Evolutionary conservation across 2,113 vertebrate genomes (phyloP), one percentile per base, ranked within the genome.

Genomic region (Perca flavescens): DNA sequence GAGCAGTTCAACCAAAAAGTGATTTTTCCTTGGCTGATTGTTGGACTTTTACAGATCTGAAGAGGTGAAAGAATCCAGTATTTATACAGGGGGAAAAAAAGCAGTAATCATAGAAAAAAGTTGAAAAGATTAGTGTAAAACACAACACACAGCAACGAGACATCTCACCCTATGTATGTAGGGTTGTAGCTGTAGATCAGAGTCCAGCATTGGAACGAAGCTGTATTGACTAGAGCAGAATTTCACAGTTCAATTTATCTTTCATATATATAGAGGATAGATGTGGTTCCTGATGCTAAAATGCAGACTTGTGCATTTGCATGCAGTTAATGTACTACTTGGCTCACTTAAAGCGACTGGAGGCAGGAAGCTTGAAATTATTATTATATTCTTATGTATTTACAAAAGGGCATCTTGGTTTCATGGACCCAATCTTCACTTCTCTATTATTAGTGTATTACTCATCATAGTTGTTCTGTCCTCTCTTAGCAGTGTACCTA

Each of bases 391-490:
- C 2, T 43, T 11, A 49, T 74, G 57, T 65, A 25, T 28, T 43
- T 5, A 15, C 31, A 56, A 77, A 80, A 86, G 61, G 66, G 5
- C 66, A 83, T 75, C 67, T 71, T 66, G 53, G 78, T 83, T 60
- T 74, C 79, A 83, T 14, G 61, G 53, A 77, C 43, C 75, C 25
- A 7, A 77, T 36, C 74, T 82, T 80, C 68, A 43, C 56, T 71
- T 60, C 62, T 21, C 82, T 83, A 67, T 84, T 86, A 83, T 91
- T 77, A 85, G 77, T 73, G 28, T 63, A n/a, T 86, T 83, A 80
- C 62, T 83, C 86, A 79, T 77, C 54, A 67, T 62, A 79, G 36
- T 60, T 67, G 57, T 53, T 84, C 65, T 57, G 65, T 74, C 63
- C 69, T 74, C 68, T 50, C 53, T 66, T 56, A 79, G 34, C 57